Base-by-base conservation (phyloP, 2,888 invertebrate genomes). In the Unio delphinus region DNA sequence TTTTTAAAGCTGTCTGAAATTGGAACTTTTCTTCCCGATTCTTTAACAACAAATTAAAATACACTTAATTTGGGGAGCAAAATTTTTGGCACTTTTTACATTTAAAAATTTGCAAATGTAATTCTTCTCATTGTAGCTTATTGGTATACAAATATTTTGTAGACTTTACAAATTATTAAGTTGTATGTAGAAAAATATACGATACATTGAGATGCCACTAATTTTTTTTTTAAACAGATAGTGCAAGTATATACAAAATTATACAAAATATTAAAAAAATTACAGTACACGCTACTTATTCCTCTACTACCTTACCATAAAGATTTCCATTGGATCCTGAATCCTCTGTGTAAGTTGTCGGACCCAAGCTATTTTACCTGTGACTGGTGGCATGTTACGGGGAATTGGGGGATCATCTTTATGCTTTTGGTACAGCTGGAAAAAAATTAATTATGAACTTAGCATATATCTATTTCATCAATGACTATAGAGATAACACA, bases 291-390 rank as follows among this genome's bases (percentile, higher is more conserved):
- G 15, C 56, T 17, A 64, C 1, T 55, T 0, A 20, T 30, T 8
- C 26, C 15, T 45, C 65, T 17, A 34, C 23, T 34, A 59, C 45
- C 69, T 70, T 69, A 83, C 84, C 76, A 79, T 84, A 75, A 93
- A 85, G 87, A 93, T 91, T 64, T 93, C 91, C 95, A 96, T 96
- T 0, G 96, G 95, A 28, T 91, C 91, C 83, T 94, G 93, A 67
- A 96, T 93, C 75, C 94, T 93, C 71, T 92, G 92, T 80, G 94
- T 93, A 71, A 95, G 92, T 82, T 95, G 94, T 71, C 95, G 91
- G 78, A 95, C 94, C 96, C 96, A 96, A 87, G 93, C 92, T 28
- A 96, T 93, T 83, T 95, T 92, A 6, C 95, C 96, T 23, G 94
- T 92, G 23, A 95, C 93, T 0, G 95, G 95, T 4, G 96, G 95